Conservation (phyloP, 2,888 invertebrate genomes). For the Plemyria rubiginata region DNA sequence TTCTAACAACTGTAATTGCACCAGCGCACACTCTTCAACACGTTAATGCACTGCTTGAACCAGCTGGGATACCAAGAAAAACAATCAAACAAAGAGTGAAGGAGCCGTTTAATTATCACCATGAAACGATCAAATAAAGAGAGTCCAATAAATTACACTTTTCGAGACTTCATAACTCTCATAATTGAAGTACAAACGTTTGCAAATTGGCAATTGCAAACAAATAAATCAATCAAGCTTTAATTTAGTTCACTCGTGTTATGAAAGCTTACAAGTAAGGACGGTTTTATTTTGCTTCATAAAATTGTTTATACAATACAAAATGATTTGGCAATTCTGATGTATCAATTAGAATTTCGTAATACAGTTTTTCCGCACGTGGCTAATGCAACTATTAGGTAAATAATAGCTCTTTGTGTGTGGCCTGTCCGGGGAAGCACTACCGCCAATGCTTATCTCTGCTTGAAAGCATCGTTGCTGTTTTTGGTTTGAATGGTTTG, state of each 20-base stretch:
- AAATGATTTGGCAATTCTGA: conserved; percentile 2
- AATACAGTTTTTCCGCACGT: too few species aligned
- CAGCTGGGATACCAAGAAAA: background rate
- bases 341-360: background rate
- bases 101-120: background rate
- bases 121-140: conserved; percentile 43
- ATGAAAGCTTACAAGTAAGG: conserved; percentile 13
- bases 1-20: too few species aligned
- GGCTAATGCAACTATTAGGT: too few species aligned
- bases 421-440: too few species aligned
- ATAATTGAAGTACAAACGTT: conserved; percentile 67
- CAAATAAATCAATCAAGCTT: conserved; percentile 61
- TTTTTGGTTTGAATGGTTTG: too few species aligned
- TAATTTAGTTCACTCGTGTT: conserved; percentile 23
- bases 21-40: too few species aligned
- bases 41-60: too few species aligned
- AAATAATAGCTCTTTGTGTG: too few species aligned
- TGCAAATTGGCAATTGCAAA: conserved; percentile 64
- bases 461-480: too few species aligned
- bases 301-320: background rate
- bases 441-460: too few species aligned
- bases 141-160: conserved; percentile 52
- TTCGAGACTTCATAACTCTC: conserved; percentile 60
- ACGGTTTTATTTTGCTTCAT: conserved; percentile 13
- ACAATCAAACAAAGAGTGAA: background rate